These are phyloP conservation scores for Psophia crepitans DNA, from an alignment of 2,113 vertebrate genomes.

Conservation along the genomic window DNA sequence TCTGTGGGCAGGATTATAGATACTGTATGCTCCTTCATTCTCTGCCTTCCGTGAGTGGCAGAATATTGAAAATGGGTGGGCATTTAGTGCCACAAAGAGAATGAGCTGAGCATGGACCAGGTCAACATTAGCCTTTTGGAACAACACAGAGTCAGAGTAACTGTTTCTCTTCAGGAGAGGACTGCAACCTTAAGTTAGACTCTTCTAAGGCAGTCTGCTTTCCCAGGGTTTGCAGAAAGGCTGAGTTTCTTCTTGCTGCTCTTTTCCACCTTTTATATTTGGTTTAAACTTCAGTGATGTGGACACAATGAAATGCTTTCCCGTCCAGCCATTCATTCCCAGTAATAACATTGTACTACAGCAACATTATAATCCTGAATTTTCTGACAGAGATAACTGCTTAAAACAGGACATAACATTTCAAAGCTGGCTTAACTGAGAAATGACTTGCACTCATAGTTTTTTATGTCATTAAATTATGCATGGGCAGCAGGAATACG, in stretches of 20 bases:
- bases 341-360: not conserved
- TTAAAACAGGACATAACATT: not conserved
- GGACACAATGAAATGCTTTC: not conserved
- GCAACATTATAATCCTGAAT: not conserved
- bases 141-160: not conserved
- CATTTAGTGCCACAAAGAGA: not conserved
- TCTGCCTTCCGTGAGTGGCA: not conserved
- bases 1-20: not conserved
- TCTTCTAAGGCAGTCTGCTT: not conserved
- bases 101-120: not conserved
- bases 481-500: not conserved
- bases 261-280: not conserved
- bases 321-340: not conserved
- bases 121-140: not conserved
- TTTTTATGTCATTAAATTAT: not conserved
- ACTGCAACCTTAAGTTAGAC: rapidly evolving
- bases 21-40: not conserved
- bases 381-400: not conserved
- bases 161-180: not conserved
- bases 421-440: not conserved
- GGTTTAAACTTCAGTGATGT: not conserved
- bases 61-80: not conserved
- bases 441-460: not conserved
- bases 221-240: not conserved
- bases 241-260: not conserved